A percentile compares a stretch with the other conserved stretches of the same genome.
phyloP scores from a whole-genome alignment of 2,113 vertebrate species.

The Stigmatopora argus region DNA sequence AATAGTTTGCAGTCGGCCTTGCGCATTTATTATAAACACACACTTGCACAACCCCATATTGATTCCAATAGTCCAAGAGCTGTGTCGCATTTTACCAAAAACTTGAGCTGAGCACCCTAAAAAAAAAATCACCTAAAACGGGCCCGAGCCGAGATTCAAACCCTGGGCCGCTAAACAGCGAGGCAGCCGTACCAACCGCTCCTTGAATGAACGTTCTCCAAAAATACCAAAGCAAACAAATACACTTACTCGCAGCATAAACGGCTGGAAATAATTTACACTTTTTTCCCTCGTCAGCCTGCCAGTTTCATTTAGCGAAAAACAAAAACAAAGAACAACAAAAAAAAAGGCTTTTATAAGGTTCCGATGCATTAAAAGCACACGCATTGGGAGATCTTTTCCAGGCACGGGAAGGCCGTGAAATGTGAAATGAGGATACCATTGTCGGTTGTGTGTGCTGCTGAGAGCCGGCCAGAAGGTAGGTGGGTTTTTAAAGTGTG shows the following conservation, averaged over 20 bases:
- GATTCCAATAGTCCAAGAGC: neutral
- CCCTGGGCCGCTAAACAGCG: neutral
- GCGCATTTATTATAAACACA: neutral
- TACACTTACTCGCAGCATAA: neutral
- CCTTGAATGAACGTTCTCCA: neutral
- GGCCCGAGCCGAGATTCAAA: neutral
- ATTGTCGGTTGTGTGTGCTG: slow-evolving; percentile 23
- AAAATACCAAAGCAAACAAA: neutral
- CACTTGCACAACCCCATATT: neutral
- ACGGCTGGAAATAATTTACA: slow-evolving; percentile 5
- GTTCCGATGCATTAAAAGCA: neutral
- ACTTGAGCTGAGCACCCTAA: neutral
- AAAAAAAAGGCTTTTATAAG: slow-evolving; percentile 7
- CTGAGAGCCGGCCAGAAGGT: slow-evolving; percentile 58
- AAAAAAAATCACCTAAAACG: neutral
- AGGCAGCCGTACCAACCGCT: neutral
- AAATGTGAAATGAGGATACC: slow-evolving; percentile 39
- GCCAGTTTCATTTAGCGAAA: neutral
- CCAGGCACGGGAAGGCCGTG: slow-evolving; percentile 21
- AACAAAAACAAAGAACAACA: neutral
- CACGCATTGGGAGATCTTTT: slow-evolving; percentile 12
- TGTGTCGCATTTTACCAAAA: neutral
- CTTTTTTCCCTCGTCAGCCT: slow-evolving; percentile 3
- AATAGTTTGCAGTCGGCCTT: slow-evolving; percentile 1
- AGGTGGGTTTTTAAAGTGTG: slow-evolving; percentile 55